Evolutionary conservation across 92 coral and sea anemone genomes (phyloP), one percentile per base, ranked within the genome.

Genomic region (Parazoanthus swiftii): DNA sequence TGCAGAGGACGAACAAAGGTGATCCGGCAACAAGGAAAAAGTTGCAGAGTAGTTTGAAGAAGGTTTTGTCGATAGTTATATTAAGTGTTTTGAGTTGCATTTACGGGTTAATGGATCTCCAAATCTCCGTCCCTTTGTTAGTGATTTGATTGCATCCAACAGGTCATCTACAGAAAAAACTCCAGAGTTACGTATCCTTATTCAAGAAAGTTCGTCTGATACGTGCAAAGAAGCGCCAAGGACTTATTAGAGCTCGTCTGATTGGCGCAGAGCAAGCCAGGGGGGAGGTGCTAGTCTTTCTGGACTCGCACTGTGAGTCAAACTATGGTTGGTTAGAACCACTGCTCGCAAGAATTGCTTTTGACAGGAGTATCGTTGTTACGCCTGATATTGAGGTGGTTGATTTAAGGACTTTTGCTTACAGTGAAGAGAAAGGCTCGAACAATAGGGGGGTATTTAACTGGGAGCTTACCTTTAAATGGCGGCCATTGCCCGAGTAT

Each of bases 241-340:
- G 99, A 13, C 92, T 97, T 54, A 95, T 97, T 56, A 93, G 95
- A 80, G 98, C 99, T 44, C 94, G 99, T 42, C 89, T 97, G 11
- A 91, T 93, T 83, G 99, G 99, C 76, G 99, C 99, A 84, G 85
- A 89, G 29, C 88, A 92, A 81, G 97, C 99, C 25, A 88, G 77
- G 39, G 99, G 98, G 0, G 95, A 97, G 42, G 98, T 95, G 0
- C 90, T 97, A 43, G 98, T 95, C 44, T 97, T 97, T 39, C 91
- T 97, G 39, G 99, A 97, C 91, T 97, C 99, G 59, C 99, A 97
- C 73, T 97, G 99, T 79, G 99, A 97, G 90, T 89, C 95, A 15
- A 97, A 97, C 85, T 85, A 91, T 71, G 99, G 99, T 82, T 97
- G 99, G 99, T 76, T 97, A 80, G 99, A 97, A 79, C 99, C 99